Percentiles rank a stretch among this genome's conserved stretches.
Evolutionary conservation across 2,797 vertebrate species (phyloP).

Genomic region (Xenentodon cancila): DNA sequence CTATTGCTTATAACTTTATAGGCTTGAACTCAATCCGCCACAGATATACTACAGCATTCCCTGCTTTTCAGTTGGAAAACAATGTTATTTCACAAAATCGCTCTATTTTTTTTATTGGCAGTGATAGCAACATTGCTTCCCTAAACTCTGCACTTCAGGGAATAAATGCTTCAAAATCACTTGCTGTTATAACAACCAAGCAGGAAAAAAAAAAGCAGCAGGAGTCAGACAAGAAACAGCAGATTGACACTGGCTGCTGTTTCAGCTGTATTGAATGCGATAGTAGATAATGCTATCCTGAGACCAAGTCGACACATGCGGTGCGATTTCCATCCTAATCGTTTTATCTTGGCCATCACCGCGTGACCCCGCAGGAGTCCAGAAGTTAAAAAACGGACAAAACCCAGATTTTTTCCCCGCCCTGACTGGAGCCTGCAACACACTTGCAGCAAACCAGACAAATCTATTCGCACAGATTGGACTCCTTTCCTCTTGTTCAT

Average conservation of each 20-base stretch:
- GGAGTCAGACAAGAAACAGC: slow-evolving; percentile 13
- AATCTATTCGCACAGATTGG: slow-evolving; percentile 9
- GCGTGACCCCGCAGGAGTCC: slow-evolving; percentile 31
- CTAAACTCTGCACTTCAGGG: slow-evolving; percentile 1
- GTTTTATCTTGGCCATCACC: slow-evolving; percentile 35
- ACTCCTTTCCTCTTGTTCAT: slow-evolving; percentile 6
- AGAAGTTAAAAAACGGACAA: slow-evolving; percentile 38
- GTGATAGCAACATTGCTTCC: background rate
- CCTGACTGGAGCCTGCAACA: background rate
- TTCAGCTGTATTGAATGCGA: slow-evolving; percentile 34
- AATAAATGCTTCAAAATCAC: slow-evolving; percentile 24
- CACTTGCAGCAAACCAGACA: background rate
- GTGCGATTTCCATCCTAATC: slow-evolving; percentile 31
- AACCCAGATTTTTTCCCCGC: slow-evolving; percentile 1
- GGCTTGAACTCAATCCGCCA: slow-evolving; percentile 20
- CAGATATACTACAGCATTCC: slow-evolving; percentile 1
- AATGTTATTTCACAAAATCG: background rate
- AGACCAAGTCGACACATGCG: slow-evolving; percentile 25
- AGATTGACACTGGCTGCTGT: slow-evolving; percentile 33
- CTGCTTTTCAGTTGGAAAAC: slow-evolving; percentile 20
- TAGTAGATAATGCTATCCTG: slow-evolving; percentile 26
- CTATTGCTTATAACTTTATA: slow-evolving; percentile 28
- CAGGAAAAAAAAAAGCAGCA: background rate
- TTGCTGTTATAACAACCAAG: slow-evolving; percentile 3
- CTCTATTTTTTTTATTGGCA: too few relatives aligned